phyloP scores from a whole-genome alignment of 2,797 vertebrate genomes.

The Trichosurus vulpecula region DNA sequence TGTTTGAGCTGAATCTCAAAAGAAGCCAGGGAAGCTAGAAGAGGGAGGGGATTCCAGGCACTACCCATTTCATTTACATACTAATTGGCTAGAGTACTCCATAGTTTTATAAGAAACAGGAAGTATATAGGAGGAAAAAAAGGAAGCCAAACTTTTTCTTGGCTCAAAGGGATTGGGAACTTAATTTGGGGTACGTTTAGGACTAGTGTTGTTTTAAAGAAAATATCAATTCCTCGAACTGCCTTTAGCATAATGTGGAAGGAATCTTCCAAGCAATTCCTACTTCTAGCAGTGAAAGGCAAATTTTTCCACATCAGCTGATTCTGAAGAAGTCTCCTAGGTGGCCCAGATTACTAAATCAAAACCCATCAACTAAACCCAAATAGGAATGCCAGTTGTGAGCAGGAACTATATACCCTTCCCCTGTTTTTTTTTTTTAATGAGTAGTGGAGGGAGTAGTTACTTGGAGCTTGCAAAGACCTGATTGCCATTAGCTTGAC shows the following conservation, averaged over 20 bases:
- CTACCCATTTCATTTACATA: background rate
- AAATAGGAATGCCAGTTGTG: background rate
- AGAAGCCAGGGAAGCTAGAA: background rate
- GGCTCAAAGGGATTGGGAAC: background rate
- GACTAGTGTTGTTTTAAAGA: constrained; percentile 25
- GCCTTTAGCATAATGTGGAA: constrained; percentile 22
- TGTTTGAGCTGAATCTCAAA: background rate
- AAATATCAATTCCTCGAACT: constrained; percentile 9
- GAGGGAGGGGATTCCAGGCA: background rate
- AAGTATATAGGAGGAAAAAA: constrained; percentile 20
- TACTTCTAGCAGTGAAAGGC: background rate
- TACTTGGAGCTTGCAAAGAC: constrained; percentile 16
- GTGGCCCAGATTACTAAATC: background rate
- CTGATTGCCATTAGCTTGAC: constrained; percentile 41
- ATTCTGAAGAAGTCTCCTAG: background rate
- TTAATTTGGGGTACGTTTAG: constrained; percentile 32
- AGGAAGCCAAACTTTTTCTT: constrained; percentile 33
- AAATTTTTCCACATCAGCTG: constrained; percentile 11
- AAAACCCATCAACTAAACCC: constrained; percentile 14
- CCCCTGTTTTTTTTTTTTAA: background rate
- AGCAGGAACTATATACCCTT: background rate
- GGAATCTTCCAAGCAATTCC: background rate
- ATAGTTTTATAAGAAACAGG: constrained; percentile 48
- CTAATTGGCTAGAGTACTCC: background rate
- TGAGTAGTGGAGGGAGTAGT: background rate